Conservation (phyloP, 92 coral and sea anemone species). For the Bergia sp. region DNA sequence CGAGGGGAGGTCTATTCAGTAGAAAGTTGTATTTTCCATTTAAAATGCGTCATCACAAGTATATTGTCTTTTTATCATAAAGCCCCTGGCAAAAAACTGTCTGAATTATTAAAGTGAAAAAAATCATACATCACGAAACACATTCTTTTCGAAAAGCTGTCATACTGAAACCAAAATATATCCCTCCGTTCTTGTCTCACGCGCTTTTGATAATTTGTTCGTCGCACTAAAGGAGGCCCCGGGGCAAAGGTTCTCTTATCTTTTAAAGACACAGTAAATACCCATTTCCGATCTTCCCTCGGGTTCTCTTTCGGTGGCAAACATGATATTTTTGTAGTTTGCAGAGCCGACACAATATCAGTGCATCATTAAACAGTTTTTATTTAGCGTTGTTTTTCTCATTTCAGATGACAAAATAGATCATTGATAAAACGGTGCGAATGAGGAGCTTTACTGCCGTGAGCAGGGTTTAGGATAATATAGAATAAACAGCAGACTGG, state of each 20-base stretch:
- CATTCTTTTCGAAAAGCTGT: not conserved
- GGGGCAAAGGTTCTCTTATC: conserved; percentile 33
- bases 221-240: not conserved
- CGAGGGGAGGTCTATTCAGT: too few relatives aligned
- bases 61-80: too few relatives aligned
- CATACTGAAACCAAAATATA: not conserved
- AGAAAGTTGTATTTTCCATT: too few relatives aligned
- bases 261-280: conserved; percentile 28
- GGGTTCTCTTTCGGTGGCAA: not conserved
- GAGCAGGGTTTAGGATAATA: not conserved
- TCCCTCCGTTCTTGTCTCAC: not conserved
- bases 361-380: not conserved
- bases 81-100: not conserved
- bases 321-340: not conserved
- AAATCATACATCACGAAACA: not conserved
- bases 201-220: not conserved
- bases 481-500: not conserved
- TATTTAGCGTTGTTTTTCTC: not conserved
- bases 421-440: not conserved
- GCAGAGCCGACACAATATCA: not conserved
- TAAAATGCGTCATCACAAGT: too few relatives aligned
- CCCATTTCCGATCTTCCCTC: conserved; percentile 38
- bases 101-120: not conserved
- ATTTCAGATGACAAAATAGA: not conserved
- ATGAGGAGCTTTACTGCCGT: not conserved